Base-by-base conservation (phyloP, 2,113 vertebrate genomes). In the Leuciscus idus region DNA sequence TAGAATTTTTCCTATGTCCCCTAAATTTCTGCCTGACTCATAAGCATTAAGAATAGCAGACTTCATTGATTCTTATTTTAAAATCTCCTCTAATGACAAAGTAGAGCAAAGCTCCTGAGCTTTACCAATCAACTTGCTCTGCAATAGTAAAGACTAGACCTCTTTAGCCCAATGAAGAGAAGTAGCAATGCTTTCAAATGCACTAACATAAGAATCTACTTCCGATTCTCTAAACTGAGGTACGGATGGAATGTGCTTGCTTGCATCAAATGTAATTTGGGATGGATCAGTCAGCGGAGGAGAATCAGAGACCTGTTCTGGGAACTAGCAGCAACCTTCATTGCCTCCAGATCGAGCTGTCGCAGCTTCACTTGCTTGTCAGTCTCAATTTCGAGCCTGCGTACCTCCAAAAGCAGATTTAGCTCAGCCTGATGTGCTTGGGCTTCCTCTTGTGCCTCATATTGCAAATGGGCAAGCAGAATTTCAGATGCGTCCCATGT, bases 391-490 rank as follows among this genome's bases (percentile, higher is more conserved):
- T 79, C 55, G 2, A 61, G 26, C 77, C 17, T 61, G 3, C 55
- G 77, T 17, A 79, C 17, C 10, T 52, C 52, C 2, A 79, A 23
- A 7, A 4, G 2, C 50, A 79, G 33, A 2, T 79, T n/a, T 55
- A 80, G 15, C 21, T 80, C 77, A 46, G 50, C 81, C 19, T 72
- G 81, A 3, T 5, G 81, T 23, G 30, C 68, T 10, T 59, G 52
- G 11, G 30, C 83, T 61, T 39, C 75, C 11, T 75, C 68, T 57
- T 84, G 68, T 28, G 52, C 52, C 30, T 84, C 83, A 72, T 59
- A 61, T 4, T 84, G 50, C 33, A 84, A 55, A 61, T 33, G 52
- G 8, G 83, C 13, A 84, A 13, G n/a, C 52, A 12, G 68, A 84
- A 70, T 33, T 61, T 84, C 15, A 73, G 13, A 19, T 33, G n/a